Conservation (phyloP, 2,888 invertebrate genomes). For the Homarus gammarus region DNA sequence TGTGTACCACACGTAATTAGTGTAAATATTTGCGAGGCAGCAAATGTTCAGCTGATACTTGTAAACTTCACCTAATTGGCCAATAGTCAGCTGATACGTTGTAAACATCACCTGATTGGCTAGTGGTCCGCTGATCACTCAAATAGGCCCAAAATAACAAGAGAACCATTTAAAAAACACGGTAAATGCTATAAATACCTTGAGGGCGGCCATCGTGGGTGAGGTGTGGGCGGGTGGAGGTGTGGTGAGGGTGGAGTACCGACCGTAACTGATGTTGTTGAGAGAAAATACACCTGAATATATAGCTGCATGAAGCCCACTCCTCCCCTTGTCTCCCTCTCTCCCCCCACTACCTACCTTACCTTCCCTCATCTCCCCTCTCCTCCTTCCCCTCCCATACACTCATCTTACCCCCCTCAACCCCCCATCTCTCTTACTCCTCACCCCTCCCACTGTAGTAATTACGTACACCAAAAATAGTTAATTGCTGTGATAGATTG, state of each 20-base stretch:
- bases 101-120: no score
- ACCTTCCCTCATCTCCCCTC: not conserved
- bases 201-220: not conserved
- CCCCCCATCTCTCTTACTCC: not conserved
- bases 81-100: no score
- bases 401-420: not conserved
- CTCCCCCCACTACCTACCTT: not conserved
- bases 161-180: no score
- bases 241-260: not conserved
- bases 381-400: not conserved
- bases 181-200: not conserved
- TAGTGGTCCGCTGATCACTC: no score
- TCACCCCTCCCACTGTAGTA: not conserved
- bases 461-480: conserved; percentile 33
- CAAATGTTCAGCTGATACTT: no score
- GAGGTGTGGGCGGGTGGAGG: not conserved
- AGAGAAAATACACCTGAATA: not conserved
- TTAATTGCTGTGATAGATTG: conserved; percentile 15
- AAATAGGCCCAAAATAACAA: no score
- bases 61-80: no score
- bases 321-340: not conserved
- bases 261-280: not conserved
- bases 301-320: not conserved
- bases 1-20: no score
- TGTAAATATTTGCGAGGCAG: no score